Conservation (phyloP, 2,888 invertebrate species). For the Sceliomorpha sp. region DNA sequence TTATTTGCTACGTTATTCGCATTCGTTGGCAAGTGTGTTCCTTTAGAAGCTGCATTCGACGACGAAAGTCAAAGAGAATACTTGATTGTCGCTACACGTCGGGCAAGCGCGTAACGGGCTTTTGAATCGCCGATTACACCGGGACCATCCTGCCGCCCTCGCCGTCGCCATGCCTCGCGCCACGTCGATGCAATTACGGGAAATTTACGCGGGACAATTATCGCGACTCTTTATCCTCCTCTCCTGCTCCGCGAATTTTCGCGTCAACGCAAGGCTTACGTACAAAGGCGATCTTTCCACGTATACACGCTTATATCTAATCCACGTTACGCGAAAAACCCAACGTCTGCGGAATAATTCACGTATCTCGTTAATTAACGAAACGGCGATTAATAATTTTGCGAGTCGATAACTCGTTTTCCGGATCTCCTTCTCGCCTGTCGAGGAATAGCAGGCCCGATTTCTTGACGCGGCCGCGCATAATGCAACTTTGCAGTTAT, state of each 20-base stretch:
- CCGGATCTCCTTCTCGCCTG: too few relatives aligned
- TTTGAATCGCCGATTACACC: conserved; percentile 50
- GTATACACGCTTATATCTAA: too few relatives aligned
- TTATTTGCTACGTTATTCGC: conserved; percentile 22
- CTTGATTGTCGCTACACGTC: conserved; percentile 31
- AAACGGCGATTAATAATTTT: too few relatives aligned
- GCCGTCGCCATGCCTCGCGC: too few relatives aligned
- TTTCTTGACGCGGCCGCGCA: too few relatives aligned
- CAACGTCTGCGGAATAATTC: too few relatives aligned
- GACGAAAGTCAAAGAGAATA: conserved; percentile 38
- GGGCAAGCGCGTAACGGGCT: conserved; percentile 15
- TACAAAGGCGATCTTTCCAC: too few relatives aligned
- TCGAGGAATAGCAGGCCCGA: too few relatives aligned
- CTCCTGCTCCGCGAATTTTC: conserved; percentile 15
- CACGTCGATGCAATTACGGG: conserved; percentile 28
- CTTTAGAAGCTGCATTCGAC: conserved; percentile 7
- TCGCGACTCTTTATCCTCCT: conserved; percentile 33
- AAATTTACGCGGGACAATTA: conserved; percentile 50
- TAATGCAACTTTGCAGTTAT: conserved; percentile 11
- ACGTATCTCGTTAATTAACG: too few relatives aligned
- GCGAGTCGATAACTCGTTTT: too few relatives aligned
- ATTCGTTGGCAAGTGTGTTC: neutral
- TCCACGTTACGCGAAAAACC: too few relatives aligned
- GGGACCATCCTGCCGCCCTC: conserved; percentile 31
- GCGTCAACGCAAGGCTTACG: conserved; percentile 3